Base-by-base conservation (phyloP, 1,140 invertebrate genomes). In the Sycophaga agraensis region DNA sequence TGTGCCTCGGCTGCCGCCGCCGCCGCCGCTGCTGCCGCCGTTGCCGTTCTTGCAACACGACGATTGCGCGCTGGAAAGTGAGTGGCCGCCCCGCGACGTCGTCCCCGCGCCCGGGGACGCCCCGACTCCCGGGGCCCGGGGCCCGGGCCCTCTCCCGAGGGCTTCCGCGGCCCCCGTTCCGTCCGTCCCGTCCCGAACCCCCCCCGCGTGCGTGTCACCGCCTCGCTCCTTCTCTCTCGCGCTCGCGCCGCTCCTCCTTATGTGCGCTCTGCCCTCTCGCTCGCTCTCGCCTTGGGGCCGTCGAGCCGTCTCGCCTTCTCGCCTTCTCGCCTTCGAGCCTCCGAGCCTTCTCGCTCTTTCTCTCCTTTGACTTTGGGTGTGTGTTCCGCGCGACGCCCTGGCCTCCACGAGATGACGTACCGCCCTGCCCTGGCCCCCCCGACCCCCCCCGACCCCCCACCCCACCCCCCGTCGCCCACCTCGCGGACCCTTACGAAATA, bases 31-130 rank as follows among this genome's bases (percentile, higher is more conserved):
- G 17, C 12, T 11, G 45, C 26, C 22, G 45, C 22, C n/a, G 26
- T 24, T 14, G 26, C 45, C n/a, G 16, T n/a, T 16, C n/a, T n/a
- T 70, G 69, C 71, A 31, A 31, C 28, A 26, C 31, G 31, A 50
- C 71, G 67, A 69, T 66, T 73, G 68, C 70, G 72, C 70, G 71
- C 69, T 74, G 70, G 68, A 73, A 75, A 75, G 71, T 72, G 70
- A 73, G 72, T 74, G 68, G 70, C 66, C 14, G 11, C 6, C 21
- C 8, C 14, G 9, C 28, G 28, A 31, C 28, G 28, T 31, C 28
- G 28, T 31, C 28, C 48, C 16, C 16, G n/a, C 12, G 37, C 28
- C 7, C 59, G 21, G 46, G 59, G 42, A 61, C 50, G 59, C 53
- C 40, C 43, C 50, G 43, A 54, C 45, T 62, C 45, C 53, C 34